Evolutionary conservation across 2,888 invertebrate species (phyloP), one percentile per base, ranked within the genome.

Genomic region (Drosophila gaucha): DNA sequence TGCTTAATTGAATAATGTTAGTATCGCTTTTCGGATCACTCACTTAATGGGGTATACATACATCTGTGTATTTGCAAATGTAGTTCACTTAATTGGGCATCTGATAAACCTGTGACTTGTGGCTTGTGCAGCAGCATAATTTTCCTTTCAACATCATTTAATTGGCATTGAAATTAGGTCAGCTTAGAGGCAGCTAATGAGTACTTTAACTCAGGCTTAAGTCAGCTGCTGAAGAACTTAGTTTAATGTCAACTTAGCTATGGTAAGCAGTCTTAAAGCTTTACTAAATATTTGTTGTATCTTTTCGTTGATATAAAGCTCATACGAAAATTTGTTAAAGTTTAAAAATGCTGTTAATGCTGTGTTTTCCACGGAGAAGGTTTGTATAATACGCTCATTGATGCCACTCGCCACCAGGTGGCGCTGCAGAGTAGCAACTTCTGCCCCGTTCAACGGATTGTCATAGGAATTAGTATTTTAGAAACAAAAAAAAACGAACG

Each of bases 1-100:
- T 6, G 33, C 12, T 35, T 68, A 78, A 78, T 78, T 71, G 35
- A 80, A 68, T 50, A 60, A 78, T 64, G 22, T 50, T 55, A 46
- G 65, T 20, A 41, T 26, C 26, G 18, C 24, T 20, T 18, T n/a
- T 60, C 12, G 28, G 9, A 10, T 30, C 30, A 46, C 5, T 30
- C 2, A 30, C 9, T 31, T 30, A 12, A 31, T 31, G 22, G 20
- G 10, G 24, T 44, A 44, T 12, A 44, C 2, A 44, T 26, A 28
- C 16, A 0, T 2, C 2, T 14, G 39, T 14, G 2, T 5, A 16
- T 5, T 41, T 36, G 36, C 9, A 22, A 14, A 30, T 46, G 12
- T n/a, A 8, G 14, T 8, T 50, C 6, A 20, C 4, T 22, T 43
- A 35, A 36, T 39, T 35, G 6, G 43, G 22, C 18, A 28, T 8